A percentile compares a stretch with the other conserved stretches of the same genome.
phyloP scores from a whole-genome alignment of 2,113 vertebrate genomes.

The Oreochromis niloticus region DNA sequence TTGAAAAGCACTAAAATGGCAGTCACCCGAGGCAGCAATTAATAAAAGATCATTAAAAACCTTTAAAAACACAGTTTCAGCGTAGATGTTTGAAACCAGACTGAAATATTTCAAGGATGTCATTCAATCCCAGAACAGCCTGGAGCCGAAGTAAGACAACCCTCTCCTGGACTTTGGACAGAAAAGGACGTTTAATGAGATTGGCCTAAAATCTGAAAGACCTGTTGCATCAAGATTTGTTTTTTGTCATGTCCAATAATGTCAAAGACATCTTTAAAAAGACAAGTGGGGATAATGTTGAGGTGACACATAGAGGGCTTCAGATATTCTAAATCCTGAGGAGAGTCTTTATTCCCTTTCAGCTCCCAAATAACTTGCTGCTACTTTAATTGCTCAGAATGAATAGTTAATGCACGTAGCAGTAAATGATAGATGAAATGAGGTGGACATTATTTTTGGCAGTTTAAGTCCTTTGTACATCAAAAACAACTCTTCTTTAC shows the following conservation, averaged over 20 bases:
- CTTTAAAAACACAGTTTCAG: neutral
- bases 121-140: neutral
- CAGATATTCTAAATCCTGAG: neutral
- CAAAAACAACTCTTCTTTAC: neutral
- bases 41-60: neutral
- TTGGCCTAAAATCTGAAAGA: neutral
- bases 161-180: neutral
- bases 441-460: slow-evolving; percentile 13
- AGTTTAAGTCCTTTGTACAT: slow-evolving; percentile 38
- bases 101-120: neutral
- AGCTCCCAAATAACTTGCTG: neutral
- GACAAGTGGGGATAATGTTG: fast-evolving
- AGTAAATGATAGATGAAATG: neutral
- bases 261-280: neutral
- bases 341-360: neutral
- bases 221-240: neutral
- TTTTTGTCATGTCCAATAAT: neutral
- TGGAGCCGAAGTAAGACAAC: neutral
- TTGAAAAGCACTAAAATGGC: neutral
- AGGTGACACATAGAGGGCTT: neutral
- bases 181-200: neutral
- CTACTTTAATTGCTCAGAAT: neutral
- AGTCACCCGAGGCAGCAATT: neutral
- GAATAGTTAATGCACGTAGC: neutral
- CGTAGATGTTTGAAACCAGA: too few relatives aligned